Conservation (phyloP, 2,888 invertebrate genomes). For the Pyrrhia umbra region DNA sequence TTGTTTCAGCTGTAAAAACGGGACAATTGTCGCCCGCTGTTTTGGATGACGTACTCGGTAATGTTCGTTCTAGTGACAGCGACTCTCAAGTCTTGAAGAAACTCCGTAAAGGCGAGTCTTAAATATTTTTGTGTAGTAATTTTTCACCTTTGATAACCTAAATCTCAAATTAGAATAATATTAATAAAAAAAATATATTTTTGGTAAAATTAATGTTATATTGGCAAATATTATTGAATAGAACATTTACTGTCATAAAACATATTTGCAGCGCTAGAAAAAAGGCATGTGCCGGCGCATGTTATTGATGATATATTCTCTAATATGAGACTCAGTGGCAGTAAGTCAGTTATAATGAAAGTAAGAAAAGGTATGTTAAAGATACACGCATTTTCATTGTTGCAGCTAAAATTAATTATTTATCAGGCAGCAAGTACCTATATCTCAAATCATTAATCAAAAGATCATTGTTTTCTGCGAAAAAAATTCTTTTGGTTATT, state of each 20-base stretch:
- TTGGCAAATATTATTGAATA: background rate
- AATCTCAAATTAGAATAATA: too few relatives aligned
- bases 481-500: too few relatives aligned
- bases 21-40: background rate
- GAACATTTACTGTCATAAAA: background rate
- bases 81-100: background rate
- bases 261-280: background rate
- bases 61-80: background rate
- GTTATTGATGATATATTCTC: background rate
- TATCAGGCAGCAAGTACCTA: too few relatives aligned
- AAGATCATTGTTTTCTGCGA: too few relatives aligned
- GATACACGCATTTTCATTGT: too few relatives aligned
- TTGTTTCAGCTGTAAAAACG: background rate
- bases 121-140: too few relatives aligned
- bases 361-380: background rate
- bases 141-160: too few relatives aligned
- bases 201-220: too few relatives aligned
- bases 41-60: background rate
- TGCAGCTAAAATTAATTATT: too few relatives aligned
- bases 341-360: background rate
- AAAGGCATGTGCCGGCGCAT: background rate
- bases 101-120: background rate
- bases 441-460: too few relatives aligned
- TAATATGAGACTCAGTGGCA: background rate
- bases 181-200: too few relatives aligned